Conservation (phyloP, 2,797 vertebrate genomes). For the Erethizon dorsatum region DNA sequence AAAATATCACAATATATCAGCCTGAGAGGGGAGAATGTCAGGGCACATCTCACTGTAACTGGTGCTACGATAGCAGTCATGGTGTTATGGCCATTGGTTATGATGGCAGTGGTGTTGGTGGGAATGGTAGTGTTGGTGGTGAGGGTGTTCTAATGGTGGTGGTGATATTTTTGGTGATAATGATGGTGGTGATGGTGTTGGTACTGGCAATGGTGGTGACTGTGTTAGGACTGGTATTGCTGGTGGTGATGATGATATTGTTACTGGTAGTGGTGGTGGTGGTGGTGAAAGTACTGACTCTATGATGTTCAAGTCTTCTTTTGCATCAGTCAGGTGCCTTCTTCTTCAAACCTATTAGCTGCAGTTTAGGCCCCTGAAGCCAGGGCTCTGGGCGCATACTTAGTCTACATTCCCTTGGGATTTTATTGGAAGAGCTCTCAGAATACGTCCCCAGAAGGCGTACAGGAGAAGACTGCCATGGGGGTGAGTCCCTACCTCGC, state of each 20-base stretch:
- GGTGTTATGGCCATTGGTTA: no score
- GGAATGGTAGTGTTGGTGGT: no score
- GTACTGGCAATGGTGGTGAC: not conserved
- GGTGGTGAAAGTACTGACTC: not conserved
- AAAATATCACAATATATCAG: not conserved
- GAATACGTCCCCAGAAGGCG: not conserved
- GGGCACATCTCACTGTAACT: not conserved
- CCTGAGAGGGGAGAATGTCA: not conserved
- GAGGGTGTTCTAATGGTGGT: not conserved
- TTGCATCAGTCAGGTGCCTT: not conserved
- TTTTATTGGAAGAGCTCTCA: not conserved
- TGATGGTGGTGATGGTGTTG: not conserved
- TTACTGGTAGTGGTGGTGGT: not conserved
- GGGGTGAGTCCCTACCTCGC: conserved; percentile 5
- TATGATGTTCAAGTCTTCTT: conserved; percentile 28
- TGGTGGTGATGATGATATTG: not conserved
- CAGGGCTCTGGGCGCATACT: not conserved
- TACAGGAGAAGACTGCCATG: not conserved
- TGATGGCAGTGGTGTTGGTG: not conserved
- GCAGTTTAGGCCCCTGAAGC: not conserved
- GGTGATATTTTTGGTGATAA: not conserved
- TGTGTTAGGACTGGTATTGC: not conserved
- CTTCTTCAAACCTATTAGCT: not conserved
- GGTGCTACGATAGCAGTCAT: no score
- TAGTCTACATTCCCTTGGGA: not conserved